Evolutionary conservation across 2,113 vertebrate species (phyloP).

Genomic region (Aptenodytes forsteri): DNA sequence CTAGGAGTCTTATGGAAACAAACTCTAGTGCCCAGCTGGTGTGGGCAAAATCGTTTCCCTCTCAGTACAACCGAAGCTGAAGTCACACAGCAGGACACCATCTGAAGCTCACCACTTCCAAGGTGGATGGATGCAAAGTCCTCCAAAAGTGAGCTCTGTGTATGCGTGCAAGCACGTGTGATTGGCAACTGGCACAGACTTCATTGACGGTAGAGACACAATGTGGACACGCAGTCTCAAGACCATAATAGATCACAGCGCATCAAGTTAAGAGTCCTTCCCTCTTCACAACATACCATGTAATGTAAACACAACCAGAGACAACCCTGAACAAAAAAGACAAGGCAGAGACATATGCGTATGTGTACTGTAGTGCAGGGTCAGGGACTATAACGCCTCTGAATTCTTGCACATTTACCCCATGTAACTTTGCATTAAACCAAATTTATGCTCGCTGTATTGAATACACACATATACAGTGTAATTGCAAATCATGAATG

Average conservation of each 20-base stretch:
- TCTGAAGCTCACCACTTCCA: neutral
- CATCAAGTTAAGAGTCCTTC: neutral
- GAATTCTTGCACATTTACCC: neutral
- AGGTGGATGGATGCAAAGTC: neutral
- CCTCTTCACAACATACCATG: neutral
- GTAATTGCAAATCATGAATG: neutral
- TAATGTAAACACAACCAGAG: neutral
- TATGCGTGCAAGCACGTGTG: rapidly evolving
- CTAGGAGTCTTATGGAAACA: neutral
- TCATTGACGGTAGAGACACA: neutral
- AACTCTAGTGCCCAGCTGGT: neutral
- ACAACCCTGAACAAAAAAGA: neutral
- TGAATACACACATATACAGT: neutral
- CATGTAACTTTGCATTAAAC: neutral
- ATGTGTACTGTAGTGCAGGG: neutral
- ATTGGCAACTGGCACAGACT: neutral
- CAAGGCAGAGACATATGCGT: neutral
- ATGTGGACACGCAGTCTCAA: neutral
- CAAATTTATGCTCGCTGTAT: neutral
- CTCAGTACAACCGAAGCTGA: rapidly evolving
- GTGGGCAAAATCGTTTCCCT: neutral
- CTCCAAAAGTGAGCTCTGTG: neutral
- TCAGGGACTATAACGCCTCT: neutral
- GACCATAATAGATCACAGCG: rapidly evolving
- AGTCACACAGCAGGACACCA: neutral